These are phyloP conservation scores for Pelobates cultripes DNA, from an alignment of 2,797 vertebrate species.

Conservation along the genomic window DNA sequence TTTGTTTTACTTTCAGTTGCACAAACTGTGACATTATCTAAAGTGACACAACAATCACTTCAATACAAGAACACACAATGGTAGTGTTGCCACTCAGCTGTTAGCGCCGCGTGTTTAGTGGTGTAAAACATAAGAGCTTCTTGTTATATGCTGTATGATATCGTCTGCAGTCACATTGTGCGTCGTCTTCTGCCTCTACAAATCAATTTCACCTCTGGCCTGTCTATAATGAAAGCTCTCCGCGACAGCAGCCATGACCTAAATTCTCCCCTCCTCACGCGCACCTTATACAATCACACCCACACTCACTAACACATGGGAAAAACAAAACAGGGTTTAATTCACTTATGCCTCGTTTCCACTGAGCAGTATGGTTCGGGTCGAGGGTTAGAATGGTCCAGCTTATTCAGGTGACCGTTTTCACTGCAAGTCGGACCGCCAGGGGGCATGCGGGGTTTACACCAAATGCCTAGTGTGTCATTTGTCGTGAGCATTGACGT, in stretches of 20 bases:
- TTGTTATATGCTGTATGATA: background rate
- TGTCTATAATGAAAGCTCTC: background rate
- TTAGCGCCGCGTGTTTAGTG: background rate
- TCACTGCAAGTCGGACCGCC: no score
- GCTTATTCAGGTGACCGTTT: no score
- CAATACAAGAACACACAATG: background rate
- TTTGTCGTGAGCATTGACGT: no score
- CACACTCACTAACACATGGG: background rate
- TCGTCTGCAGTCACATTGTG: background rate
- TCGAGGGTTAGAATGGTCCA: no score
- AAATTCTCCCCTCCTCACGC: background rate
- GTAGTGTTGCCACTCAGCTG: background rate
- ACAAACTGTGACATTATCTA: background rate
- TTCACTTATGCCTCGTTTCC: no score
- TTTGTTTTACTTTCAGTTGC: no score
- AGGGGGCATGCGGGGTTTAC: no score
- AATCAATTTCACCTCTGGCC: conserved; percentile 20
- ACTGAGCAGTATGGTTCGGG: no score
- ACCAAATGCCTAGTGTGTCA: no score
- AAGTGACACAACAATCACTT: background rate
- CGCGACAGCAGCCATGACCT: background rate
- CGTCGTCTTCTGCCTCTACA: background rate
- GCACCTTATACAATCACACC: background rate
- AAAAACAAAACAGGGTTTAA: no score
- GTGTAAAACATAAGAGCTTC: background rate